phyloP scores from a whole-genome alignment of 1,140 invertebrate species.

The Zaprionus gabonicus region DNA sequence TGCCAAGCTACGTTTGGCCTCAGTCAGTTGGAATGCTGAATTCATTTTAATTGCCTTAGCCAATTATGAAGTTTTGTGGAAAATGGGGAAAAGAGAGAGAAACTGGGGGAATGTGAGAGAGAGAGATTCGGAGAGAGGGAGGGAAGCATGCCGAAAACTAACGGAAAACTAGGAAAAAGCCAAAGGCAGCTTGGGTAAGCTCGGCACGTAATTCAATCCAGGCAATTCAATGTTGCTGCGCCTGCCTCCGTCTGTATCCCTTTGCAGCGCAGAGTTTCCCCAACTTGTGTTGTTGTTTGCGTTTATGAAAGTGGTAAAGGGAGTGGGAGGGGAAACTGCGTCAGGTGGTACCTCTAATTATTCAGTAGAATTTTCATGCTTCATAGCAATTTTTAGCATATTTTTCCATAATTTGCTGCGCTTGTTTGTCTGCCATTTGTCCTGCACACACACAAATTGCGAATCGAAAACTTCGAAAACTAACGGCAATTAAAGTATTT shows the following conservation, averaged over 20 bases:
- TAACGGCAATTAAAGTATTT: conserved; percentile 82
- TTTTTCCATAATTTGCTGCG: conserved; percentile 76
- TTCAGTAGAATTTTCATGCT: conserved; percentile 70
- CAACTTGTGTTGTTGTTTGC: conserved; percentile 21
- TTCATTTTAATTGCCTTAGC: conserved; percentile 61
- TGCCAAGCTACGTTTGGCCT: background rate
- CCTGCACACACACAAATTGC: conserved; percentile 62
- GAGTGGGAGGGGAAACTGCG: background rate
- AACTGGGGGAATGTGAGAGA: no score
- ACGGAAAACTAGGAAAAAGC: conserved; percentile 48
- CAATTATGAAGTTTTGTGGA: conserved; percentile 69
- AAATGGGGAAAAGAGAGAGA: conserved; percentile 12
- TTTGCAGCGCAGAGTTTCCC: conserved; percentile 20
- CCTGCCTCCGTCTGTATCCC: background rate
- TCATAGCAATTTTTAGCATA: conserved; percentile 57
- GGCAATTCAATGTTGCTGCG: conserved; percentile 49
- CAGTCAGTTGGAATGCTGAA: conserved; percentile 29
- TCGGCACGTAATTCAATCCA: conserved; percentile 71
- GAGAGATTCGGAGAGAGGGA: background rate
- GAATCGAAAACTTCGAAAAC: conserved; percentile 79
- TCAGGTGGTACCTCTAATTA: conserved; percentile 65
- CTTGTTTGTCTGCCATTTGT: conserved; percentile 73
- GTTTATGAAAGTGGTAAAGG: background rate
- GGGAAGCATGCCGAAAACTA: conserved; percentile 32
- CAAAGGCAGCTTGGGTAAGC: conserved; percentile 44